A percentile compares a stretch with the other conserved stretches of the same genome.
These are phyloP conservation scores for Campylomormyrus numenius DNA, from an alignment of 2,113 vertebrate genomes.

Conservation along the genomic window DNA sequence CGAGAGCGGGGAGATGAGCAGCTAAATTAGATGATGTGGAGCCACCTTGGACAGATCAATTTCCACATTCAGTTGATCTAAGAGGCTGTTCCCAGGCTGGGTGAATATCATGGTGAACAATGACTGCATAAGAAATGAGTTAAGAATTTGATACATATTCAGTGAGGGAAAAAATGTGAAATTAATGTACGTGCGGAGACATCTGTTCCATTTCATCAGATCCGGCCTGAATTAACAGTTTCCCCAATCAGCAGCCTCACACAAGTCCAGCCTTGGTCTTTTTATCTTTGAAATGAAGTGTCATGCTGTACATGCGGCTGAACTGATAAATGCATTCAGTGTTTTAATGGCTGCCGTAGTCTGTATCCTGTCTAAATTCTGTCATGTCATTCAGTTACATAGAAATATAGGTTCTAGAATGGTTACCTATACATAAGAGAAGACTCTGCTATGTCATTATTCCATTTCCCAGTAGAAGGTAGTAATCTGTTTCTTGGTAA, in stretches of 20 bases:
- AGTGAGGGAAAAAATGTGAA: neutral
- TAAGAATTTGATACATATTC: neutral
- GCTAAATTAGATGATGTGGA: neutral
- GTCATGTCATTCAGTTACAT: neutral
- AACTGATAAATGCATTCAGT: neutral
- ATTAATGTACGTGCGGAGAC: neutral
- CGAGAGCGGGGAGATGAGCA: neutral
- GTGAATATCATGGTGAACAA: neutral
- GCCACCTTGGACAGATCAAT: neutral
- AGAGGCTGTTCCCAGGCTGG: neutral
- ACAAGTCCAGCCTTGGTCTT: neutral
- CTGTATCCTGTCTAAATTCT: neutral
- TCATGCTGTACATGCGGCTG: neutral
- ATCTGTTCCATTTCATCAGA: neutral
- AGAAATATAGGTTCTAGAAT: neutral
- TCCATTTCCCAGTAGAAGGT: conserved; percentile 3
- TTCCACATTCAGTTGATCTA: neutral
- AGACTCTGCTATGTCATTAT: neutral
- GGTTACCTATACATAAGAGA: neutral
- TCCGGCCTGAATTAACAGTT: neutral
- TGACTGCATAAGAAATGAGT: neutral
- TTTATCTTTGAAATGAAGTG: neutral
- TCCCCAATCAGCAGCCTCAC: neutral
- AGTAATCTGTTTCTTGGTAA: neutral
- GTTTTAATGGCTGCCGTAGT: neutral